Evolutionary conservation across 2,888 invertebrate species (phyloP).

Genomic region (Bedellia somnulentella): DNA sequence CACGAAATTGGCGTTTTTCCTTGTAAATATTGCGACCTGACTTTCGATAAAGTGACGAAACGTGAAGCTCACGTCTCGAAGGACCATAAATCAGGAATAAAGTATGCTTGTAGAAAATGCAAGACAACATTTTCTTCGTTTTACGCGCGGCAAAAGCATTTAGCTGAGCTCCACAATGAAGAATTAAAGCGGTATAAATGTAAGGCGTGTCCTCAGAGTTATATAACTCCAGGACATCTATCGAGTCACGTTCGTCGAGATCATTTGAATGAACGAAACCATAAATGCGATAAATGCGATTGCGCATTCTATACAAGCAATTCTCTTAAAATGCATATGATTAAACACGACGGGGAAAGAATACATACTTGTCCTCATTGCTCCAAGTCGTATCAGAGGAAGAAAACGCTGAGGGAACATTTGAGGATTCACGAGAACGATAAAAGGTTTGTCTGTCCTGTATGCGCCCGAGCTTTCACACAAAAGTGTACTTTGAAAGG

Average conservation of each 20-base stretch:
- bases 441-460: slow-evolving; percentile 42
- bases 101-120: slow-evolving; percentile 43
- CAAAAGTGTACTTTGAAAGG: slow-evolving; percentile 51
- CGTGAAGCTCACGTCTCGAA: slow-evolving; percentile 47
- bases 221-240: slow-evolving; percentile 44
- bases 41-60: slow-evolving; percentile 43
- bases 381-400: slow-evolving; percentile 47
- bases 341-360: slow-evolving; percentile 54
- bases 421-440: slow-evolving; percentile 48
- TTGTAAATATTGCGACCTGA: slow-evolving; percentile 34
- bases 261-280: slow-evolving; percentile 46
- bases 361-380: slow-evolving; percentile 55
- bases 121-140: slow-evolving; percentile 40
- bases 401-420: slow-evolving; percentile 43
- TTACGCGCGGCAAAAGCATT: slow-evolving; percentile 43
- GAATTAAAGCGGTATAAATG: slow-evolving; percentile 47
- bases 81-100: slow-evolving; percentile 40
- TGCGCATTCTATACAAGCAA: slow-evolving; percentile 56
- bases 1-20: slow-evolving; percentile 51
- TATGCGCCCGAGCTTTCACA: slow-evolving; percentile 45
- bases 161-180: slow-evolving; percentile 47
- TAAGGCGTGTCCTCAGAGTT: slow-evolving; percentile 47
- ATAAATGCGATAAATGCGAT: slow-evolving; percentile 53
- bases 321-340: slow-evolving; percentile 59
- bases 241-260: slow-evolving; percentile 46